phyloP scores from a whole-genome alignment of 2,888 invertebrate species.

The Cheilosia impressa region DNA sequence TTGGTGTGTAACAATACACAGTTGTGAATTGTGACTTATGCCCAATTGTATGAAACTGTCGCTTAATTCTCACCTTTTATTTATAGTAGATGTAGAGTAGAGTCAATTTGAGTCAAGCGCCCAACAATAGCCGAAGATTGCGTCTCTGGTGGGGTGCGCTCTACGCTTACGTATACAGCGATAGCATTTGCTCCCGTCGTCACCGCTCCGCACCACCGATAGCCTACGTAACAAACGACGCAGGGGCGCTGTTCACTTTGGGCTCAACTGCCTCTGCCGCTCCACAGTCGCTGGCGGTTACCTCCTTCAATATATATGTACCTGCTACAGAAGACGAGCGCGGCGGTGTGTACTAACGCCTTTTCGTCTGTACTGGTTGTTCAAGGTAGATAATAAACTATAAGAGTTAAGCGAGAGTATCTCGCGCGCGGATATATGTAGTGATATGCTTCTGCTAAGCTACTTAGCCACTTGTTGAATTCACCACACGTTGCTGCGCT shows the following conservation, averaged over 20 bases:
- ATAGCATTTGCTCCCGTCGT: constrained; percentile 20
- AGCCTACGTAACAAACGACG: constrained; percentile 22
- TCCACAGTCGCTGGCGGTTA: constrained; percentile 1
- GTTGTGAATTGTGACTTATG: constrained; percentile 16
- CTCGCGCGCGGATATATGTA: constrained; percentile 45
- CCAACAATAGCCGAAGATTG: constrained; percentile 54
- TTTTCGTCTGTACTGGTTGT: constrained; percentile 56
- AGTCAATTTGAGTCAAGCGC: constrained; percentile 39
- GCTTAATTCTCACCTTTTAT: constrained; percentile 74
- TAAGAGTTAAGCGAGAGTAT: constrained; percentile 23
- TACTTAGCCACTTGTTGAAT: constrained; percentile 72
- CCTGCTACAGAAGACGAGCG: background rate
- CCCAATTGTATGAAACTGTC: constrained; percentile 56
- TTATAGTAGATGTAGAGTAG: constrained; percentile 15
- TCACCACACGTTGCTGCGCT: constrained; percentile 54
- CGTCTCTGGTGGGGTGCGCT: constrained; percentile 29
- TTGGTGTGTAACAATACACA: background rate
- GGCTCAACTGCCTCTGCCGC: constrained; percentile 27
- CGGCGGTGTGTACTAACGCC: constrained; percentile 20
- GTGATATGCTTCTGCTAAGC: constrained; percentile 40
- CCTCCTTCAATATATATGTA: constrained; percentile 18
- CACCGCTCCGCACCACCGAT: background rate
- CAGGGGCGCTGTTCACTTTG: constrained; percentile 55
- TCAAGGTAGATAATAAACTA: constrained; percentile 58
- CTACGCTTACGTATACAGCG: constrained; percentile 21